Evolutionary conservation across 2,797 vertebrate genomes (phyloP), one percentile per base, ranked within the genome.

Genomic region (Micrastur ruficollis): DNA sequence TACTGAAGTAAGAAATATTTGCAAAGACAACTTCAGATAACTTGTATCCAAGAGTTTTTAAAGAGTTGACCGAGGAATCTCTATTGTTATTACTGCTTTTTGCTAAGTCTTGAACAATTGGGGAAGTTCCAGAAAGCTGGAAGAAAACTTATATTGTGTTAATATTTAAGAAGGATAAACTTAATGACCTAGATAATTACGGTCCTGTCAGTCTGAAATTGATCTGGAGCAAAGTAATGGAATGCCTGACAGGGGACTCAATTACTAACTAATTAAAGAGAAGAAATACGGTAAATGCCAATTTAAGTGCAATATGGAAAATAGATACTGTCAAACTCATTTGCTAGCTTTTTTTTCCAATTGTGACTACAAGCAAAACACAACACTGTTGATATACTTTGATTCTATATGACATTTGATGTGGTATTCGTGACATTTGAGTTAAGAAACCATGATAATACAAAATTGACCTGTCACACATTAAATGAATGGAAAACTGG

Each of bases 151-250:
- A 92, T 47, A 79, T 95, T 96, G 90, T 81, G 92, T 91, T 96
- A 96, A 94, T 95, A 94, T 96, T 96, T 95, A 96, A 97, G 96
- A 95, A 94, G 96, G 91, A 95, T 97, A 97, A 96, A 93, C 94
- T 96, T 97, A 96, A 96, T 92, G 95, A 93, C 95, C 93, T 95
- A 95, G 89, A 95, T 96, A 96, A 96, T 97, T 97, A 95, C 91
- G 95, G 93, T 86, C 93, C 89, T 93, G 94, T 93, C 96, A 96
- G 85, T 91, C 80, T 95, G 80, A 96, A 96, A 97, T 95, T 95
- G 95, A 97, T 96, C 89, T 96, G 91, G 68, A 95, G 85, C 47
- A 81, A 91, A 91, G 89, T 91, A 95, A 96, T 95, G 85, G 79
- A 95, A 96, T 92, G 87, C 75, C 91, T 97, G 96, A 94, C 96